Evolutionary conservation across 37 sponge, comb jelly and placozoan species (phyloP), one percentile per base, ranked within the genome.

Genomic region (Haliclona indistincta): DNA sequence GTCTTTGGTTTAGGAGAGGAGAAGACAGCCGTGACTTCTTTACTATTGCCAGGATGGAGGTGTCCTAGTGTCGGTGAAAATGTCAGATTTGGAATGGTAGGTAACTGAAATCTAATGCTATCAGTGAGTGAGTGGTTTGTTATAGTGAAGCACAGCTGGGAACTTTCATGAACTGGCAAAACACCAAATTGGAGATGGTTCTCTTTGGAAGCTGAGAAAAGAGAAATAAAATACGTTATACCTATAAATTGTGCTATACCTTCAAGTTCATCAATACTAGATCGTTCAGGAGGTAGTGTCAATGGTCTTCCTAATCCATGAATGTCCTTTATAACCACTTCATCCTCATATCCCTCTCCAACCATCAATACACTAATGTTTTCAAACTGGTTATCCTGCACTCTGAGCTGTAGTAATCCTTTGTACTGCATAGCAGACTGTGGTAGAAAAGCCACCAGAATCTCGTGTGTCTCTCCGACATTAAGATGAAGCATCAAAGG

Each of bases 371-470:
- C 62, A 7, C 75, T 43, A 1, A 75, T 83, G 65, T 85, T 85
- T 80, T 97, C 98, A 85, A 95, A 97, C 66, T 88, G 90, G 69
- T 91, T 95, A 68, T 92, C 89, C 54, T 68, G 29, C 35, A 96
- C 66, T 29, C 56, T 58, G 60, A 96, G 58, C 10, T 55, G 8
- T 25, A 85, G 56, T 49, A 63, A 67, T 25, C 92, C 84, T 4
- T 25, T 65, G 60, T 61, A 82, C 68, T 78, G 71, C 36, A 62
- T 25, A 23, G 58, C 22, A n/a, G 42, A 25, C 15, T 47, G 20
- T 26, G 93, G 93, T 13, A 35, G 25, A 73, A 92, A 95, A 5
- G 68, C 36, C 36, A 89, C 93, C 0, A 52, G 37, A 36, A 84
- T 83, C n/a, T 77, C 52, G 3, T 37, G 68, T 22, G 49, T 78